Conservation (phyloP, 2,113 vertebrate species). For the Microcebus murinus region DNA sequence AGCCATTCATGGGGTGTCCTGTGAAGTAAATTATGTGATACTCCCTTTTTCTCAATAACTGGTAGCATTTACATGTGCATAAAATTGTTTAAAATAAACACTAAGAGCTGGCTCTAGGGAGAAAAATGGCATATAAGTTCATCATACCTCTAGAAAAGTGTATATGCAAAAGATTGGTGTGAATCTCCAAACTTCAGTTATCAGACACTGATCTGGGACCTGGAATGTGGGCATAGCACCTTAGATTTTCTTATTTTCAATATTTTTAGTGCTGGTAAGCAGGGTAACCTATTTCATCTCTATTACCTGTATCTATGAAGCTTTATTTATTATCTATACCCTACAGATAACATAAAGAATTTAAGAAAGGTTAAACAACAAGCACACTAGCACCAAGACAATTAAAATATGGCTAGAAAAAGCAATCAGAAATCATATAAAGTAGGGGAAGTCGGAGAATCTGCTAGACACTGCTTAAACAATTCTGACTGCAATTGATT, state of each 20-base stretch:
- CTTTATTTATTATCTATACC: neutral
- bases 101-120: neutral
- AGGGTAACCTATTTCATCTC: neutral
- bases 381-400: neutral
- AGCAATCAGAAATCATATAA: neutral
- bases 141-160: neutral
- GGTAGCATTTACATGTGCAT: neutral
- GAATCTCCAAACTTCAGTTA: neutral
- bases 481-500: neutral
- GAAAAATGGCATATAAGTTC: neutral
- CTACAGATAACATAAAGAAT: neutral
- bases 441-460: neutral
- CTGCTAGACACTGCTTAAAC: neutral
- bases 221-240: neutral
- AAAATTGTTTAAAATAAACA: slow-evolving; percentile 30
- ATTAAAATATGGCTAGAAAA: slow-evolving; percentile 2
- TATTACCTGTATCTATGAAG: neutral
- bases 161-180: neutral
- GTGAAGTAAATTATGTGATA: neutral
- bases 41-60: neutral
- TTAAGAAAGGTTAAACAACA: neutral
- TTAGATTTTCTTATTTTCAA: neutral
- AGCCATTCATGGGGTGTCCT: neutral
- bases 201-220: neutral
- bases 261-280: neutral